Evolutionary conservation across 1,140 invertebrate genomes (phyloP).

Genomic region (Zophobas atratus): DNA sequence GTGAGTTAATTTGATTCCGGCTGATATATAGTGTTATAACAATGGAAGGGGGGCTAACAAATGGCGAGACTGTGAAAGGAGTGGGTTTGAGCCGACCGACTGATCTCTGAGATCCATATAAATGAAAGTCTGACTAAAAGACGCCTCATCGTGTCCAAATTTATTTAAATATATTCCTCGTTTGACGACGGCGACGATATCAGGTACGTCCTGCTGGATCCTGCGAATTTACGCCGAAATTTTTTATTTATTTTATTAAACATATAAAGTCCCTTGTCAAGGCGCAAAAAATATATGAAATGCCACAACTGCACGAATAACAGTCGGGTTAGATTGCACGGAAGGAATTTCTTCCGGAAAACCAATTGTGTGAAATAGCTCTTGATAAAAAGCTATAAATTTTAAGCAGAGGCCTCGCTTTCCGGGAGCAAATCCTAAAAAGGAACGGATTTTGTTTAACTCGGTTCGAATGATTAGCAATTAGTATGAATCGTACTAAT

Average conservation of each 20-base stretch:
- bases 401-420: not conserved
- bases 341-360: slow-evolving; percentile 45
- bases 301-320: slow-evolving; percentile 19
- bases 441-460: not conserved
- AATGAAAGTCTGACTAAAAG: slow-evolving; percentile 8
- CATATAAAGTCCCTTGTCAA: slow-evolving; percentile 2
- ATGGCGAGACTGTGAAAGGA: slow-evolving; percentile 1
- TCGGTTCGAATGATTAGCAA: not conserved
- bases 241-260: slow-evolving; percentile 32
- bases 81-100: slow-evolving; percentile 1
- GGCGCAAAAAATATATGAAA: slow-evolving; percentile 25
- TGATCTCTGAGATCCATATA: slow-evolving; percentile 3
- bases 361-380: slow-evolving; percentile 44
- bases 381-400: slow-evolving; percentile 42
- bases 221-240: not conserved
- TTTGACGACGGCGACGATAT: not conserved
- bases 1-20: slow-evolving; percentile 23
- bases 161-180: slow-evolving; percentile 9
- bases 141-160: not conserved
- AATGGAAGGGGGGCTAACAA: slow-evolving; percentile 13
- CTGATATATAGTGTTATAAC: slow-evolving; percentile 31
- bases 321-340: slow-evolving; percentile 24
- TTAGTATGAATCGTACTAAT: too few relatives aligned
- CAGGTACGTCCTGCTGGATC: not conserved
- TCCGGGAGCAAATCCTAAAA: not conserved